phyloP scores from a whole-genome alignment of 2,888 invertebrate genomes.

The Temnothorax ravouxi region DNA sequence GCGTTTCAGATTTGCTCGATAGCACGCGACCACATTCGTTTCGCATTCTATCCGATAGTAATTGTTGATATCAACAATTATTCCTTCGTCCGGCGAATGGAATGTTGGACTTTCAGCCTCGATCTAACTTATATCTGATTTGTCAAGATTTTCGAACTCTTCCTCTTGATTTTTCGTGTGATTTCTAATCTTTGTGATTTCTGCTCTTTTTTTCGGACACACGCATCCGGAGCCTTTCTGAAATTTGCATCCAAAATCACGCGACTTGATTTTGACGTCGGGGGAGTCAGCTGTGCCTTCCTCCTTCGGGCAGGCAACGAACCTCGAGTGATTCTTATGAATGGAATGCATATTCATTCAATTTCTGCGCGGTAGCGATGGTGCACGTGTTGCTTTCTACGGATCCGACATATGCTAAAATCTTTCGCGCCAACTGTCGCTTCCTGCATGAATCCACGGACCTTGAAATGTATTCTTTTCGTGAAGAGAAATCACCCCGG shows the following conservation, averaged over 20 bases:
- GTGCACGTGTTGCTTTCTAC: constrained; percentile 69
- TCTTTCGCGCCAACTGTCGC: constrained; percentile 82
- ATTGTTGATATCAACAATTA: constrained; percentile 13
- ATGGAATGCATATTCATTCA: constrained; percentile 79
- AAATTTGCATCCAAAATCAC: constrained; percentile 33
- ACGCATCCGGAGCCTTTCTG: neutral
- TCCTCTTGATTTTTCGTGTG: neutral
- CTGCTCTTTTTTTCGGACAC: neutral
- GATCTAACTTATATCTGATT: neutral
- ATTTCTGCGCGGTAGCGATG: constrained; percentile 59
- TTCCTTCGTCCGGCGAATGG: neutral
- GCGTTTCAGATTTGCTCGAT: constrained; percentile 34
- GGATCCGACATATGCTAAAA: constrained; percentile 80
- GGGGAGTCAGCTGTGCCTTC: constrained; percentile 26
- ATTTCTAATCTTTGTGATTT: neutral
- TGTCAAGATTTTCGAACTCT: neutral
- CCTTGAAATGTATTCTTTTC: constrained; percentile 81
- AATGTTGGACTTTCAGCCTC: neutral
- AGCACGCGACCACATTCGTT: constrained; percentile 14
- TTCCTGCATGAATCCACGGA: constrained; percentile 81
- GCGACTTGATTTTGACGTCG: constrained; percentile 28
- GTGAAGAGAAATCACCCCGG: constrained; percentile 74
- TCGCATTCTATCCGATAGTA: neutral
- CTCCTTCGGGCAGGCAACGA: constrained; percentile 27
- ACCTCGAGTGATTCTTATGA: constrained; percentile 63